Conservation (phyloP, 2,113 vertebrate genomes). For the Cathartes aura region DNA sequence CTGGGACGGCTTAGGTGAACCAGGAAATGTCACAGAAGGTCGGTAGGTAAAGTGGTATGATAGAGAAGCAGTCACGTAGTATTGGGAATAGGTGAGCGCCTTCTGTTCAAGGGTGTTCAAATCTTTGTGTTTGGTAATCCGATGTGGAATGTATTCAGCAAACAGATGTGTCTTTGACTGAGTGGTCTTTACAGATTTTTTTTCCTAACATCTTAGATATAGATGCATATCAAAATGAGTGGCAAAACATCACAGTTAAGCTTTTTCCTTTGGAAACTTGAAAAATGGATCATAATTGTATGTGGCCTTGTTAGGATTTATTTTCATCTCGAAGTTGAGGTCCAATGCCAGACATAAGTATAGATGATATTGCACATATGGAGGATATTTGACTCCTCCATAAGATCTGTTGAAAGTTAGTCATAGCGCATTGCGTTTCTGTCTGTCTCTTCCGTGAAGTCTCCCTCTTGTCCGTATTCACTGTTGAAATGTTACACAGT, state of each 20-base stretch:
- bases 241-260: neutral
- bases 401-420: constrained; percentile 28
- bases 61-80: accelerated
- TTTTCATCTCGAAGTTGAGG: neutral
- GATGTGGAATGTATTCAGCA: neutral
- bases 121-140: neutral
- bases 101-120: neutral
- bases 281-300: neutral
- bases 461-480: neutral
- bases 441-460: neutral
- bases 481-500: neutral
- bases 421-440: neutral
- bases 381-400: constrained; percentile 12
- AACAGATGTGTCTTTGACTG: neutral
- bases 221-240: neutral
- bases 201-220: neutral
- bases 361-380: neutral
- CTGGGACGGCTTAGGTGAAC: neutral
- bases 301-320: neutral
- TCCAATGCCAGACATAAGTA: neutral
- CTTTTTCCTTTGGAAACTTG: neutral
- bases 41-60: accelerated
- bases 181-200: neutral
- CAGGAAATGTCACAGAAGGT: neutral
- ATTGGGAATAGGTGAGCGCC: neutral